phyloP scores from a whole-genome alignment of 2,888 invertebrate species.

The Ethmia dodecea region DNA sequence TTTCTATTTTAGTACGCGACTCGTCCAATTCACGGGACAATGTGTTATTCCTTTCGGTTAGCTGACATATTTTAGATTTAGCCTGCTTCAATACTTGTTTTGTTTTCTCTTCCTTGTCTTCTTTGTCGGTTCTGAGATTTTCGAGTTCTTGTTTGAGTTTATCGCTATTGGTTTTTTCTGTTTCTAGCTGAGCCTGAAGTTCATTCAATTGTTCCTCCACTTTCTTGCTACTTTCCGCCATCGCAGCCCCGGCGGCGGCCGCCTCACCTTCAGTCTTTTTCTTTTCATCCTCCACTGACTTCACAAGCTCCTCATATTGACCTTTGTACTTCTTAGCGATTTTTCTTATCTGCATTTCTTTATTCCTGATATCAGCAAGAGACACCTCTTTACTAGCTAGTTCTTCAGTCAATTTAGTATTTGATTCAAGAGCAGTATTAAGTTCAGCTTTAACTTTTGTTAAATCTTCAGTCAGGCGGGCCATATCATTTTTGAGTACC shows the following conservation, averaged over 20 bases:
- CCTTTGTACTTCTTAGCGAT: conserved; percentile 96
- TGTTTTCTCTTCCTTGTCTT: conserved; percentile 81
- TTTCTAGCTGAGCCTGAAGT: conserved; percentile 56
- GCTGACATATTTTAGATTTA: conserved; percentile 83
- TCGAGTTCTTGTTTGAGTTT: conserved; percentile 82
- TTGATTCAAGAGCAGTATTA: conserved; percentile 76
- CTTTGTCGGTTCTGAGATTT: conserved; percentile 68
- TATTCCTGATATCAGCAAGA: conserved; percentile 82
- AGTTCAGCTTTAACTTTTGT: conserved; percentile 80
- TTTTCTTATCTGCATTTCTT: conserved; percentile 86
- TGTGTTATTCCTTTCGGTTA: conserved; percentile 83
- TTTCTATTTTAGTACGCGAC: conserved; percentile 66
- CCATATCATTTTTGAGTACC: conserved; percentile 75
- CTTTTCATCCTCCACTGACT: conserved; percentile 80
- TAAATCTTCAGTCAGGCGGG: conserved; percentile 79
- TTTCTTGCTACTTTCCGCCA: conserved; percentile 68
- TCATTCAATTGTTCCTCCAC: conserved; percentile 68
- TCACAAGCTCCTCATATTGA: conserved; percentile 86
- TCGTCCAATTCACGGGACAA: conserved; percentile 78
- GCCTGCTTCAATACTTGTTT: conserved; percentile 84
- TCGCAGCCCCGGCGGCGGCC: conserved; percentile 62
- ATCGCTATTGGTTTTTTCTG: conserved; percentile 79
- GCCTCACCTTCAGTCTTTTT: conserved; percentile 75
- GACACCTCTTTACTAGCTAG: conserved; percentile 81
- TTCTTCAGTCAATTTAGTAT: conserved; percentile 81